phyloP scores from a whole-genome alignment of 2,113 vertebrate species.

The Cromileptes altivelis region DNA sequence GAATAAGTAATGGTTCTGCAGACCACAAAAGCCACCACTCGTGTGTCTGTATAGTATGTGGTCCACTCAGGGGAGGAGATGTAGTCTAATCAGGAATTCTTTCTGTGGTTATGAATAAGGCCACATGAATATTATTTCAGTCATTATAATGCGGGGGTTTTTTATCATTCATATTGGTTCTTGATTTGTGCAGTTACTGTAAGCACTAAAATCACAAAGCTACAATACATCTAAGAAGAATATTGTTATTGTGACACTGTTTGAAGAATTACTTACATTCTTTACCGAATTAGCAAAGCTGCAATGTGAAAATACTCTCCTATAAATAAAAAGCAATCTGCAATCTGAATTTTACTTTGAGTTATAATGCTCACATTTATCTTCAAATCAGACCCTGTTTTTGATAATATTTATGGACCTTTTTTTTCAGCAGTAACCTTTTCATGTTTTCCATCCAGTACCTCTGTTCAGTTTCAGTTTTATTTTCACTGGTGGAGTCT shows the following conservation, averaged over 20 bases:
- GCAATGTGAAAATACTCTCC: not conserved
- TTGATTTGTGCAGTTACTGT: not conserved
- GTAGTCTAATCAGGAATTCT: slow-evolving; percentile 18
- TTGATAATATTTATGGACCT: not conserved
- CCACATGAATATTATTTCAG: slow-evolving; percentile 16
- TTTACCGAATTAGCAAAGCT: not conserved
- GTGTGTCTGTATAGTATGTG: slow-evolving; percentile 15
- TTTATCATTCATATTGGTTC: not conserved
- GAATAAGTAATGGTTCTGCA: slow-evolving; percentile 53
- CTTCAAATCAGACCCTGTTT: not conserved
- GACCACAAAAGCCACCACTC: slow-evolving; percentile 42
- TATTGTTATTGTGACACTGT: not conserved
- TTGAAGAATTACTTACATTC: not conserved
- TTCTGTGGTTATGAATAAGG: slow-evolving; percentile 14
- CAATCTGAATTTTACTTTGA: not conserved
- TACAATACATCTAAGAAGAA: not conserved
- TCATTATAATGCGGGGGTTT: not conserved
- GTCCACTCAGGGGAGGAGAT: slow-evolving; percentile 34
- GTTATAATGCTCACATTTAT: too few relatives aligned
- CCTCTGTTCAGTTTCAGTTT: not conserved
- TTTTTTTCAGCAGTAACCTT: not conserved
- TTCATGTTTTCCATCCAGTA: not conserved
- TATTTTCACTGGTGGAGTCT: not conserved
- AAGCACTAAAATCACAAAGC: not conserved
- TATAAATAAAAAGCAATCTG: not conserved